These are phyloP conservation scores for Volucella zonaria DNA, from an alignment of 2,888 invertebrate species.

Conservation along the genomic window DNA sequence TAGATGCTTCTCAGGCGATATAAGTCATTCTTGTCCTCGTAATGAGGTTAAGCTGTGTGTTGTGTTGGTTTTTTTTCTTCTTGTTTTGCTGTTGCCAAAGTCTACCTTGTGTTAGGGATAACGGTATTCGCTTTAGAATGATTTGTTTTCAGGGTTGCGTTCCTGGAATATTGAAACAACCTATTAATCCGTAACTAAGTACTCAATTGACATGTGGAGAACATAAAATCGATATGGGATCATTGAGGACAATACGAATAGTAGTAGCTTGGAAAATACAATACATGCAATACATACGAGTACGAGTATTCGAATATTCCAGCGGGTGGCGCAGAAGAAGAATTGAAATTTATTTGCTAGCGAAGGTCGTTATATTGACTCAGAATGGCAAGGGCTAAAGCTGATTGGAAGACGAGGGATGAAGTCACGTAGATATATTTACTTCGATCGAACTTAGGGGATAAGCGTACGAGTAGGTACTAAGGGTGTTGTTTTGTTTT, in stretches of 20 bases:
- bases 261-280: background rate
- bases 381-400: constrained; percentile 43
- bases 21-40: constrained; percentile 60
- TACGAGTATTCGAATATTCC: background rate
- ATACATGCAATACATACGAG: background rate
- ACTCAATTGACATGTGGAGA: constrained; percentile 72
- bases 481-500: constrained; percentile 29
- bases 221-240: constrained; percentile 71
- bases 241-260: constrained; percentile 18
- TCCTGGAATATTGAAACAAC: constrained; percentile 70
- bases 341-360: constrained; percentile 67
- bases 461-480: constrained; percentile 30
- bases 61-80: background rate
- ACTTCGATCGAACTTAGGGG: constrained; percentile 49
- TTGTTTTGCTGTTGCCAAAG: background rate
- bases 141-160: constrained; percentile 50
- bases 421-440: constrained; percentile 69
- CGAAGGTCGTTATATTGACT: constrained; percentile 53
- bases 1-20: constrained; percentile 56
- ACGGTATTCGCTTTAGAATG: constrained; percentile 39
- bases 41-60: constrained; percentile 63
- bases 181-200: constrained; percentile 72
- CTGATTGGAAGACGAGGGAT: constrained; percentile 49
- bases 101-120: constrained; percentile 30
- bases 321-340: constrained; percentile 12